Evolutionary conservation across 2,797 vertebrate species (phyloP).

Genomic region (Syncerus caffer): DNA sequence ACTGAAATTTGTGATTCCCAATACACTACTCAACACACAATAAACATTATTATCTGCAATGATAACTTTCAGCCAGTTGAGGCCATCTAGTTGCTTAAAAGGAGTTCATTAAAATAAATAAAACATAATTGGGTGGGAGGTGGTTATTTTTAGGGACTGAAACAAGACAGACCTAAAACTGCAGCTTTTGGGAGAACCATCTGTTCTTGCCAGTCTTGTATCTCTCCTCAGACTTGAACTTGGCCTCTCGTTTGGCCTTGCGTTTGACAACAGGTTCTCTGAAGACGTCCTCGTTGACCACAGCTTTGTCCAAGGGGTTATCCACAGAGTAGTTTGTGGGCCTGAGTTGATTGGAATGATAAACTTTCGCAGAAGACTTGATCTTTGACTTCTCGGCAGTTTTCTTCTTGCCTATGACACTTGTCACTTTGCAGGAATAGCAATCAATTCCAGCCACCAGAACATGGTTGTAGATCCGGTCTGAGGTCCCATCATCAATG

Average conservation of each 20-base stretch:
- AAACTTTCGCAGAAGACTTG: background rate
- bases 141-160: background rate
- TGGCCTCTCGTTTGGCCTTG: constrained; percentile 89
- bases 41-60: constrained; percentile 97
- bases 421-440: constrained; percentile 95
- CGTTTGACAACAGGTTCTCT: constrained; percentile 40
- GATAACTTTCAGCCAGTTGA: constrained; percentile 92
- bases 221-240: constrained; percentile 89
- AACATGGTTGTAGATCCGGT: constrained; percentile 96
- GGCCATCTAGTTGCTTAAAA: constrained; percentile 95
- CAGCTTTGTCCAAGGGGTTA: background rate
- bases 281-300: background rate
- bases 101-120: constrained; percentile 88
- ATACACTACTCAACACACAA: constrained; percentile 79
- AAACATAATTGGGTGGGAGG: background rate
- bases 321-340: background rate
- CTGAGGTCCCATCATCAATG: constrained; percentile 94
- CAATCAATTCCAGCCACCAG: constrained; percentile 97
- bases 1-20: constrained; percentile 20
- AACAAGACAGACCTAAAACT: background rate
- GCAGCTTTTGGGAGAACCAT: background rate
- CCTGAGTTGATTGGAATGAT: background rate
- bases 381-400: constrained; percentile 23
- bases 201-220: background rate
- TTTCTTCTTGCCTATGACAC: constrained; percentile 97